Conservation (phyloP, 2,888 invertebrate species). For the Malacosoma neustria region DNA sequence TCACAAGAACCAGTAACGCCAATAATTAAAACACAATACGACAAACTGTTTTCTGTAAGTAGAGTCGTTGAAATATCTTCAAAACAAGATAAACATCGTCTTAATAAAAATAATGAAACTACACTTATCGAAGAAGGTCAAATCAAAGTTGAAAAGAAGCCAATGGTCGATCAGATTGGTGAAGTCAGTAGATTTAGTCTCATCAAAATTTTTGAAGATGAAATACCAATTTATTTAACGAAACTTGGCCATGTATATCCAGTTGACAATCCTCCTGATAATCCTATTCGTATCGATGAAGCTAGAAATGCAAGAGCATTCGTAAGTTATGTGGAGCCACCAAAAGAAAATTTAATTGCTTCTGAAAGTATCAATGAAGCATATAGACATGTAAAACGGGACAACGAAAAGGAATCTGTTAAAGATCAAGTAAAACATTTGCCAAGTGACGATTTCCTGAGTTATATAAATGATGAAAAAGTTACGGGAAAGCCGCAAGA, state of each 20-base stretch:
- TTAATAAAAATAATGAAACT: conserved; percentile 72
- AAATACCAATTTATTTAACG: conserved; percentile 66
- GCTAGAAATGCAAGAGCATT: conserved; percentile 64
- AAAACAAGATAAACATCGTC: conserved; percentile 75
- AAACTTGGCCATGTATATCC: conserved; percentile 64
- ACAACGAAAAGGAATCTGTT: conserved; percentile 16
- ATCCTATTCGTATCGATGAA: conserved; percentile 65
- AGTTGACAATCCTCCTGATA: conserved; percentile 63
- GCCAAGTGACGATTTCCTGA: conserved; percentile 47
- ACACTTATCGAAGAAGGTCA: conserved; percentile 67
- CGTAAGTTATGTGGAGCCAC: conserved; percentile 44
- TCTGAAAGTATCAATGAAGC: conserved; percentile 69
- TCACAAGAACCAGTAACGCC: conserved; percentile 35
- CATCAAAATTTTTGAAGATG: conserved; percentile 79
- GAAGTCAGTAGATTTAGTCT: conserved; percentile 80
- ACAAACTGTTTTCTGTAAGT: conserved; percentile 80
- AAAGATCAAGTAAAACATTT: conserved; percentile 37
- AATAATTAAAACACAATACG: conserved; percentile 62
- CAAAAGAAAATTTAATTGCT: conserved; percentile 60
- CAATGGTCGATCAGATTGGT: conserved; percentile 78
- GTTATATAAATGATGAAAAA: conserved; percentile 54
- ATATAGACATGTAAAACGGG: conserved; percentile 51
- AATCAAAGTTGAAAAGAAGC: conserved; percentile 74
- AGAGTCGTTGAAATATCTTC: conserved; percentile 81
- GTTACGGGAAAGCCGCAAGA: conserved; percentile 34